Base-by-base conservation (phyloP, 1,140 invertebrate species). In the Aphidius gifuensis region DNA sequence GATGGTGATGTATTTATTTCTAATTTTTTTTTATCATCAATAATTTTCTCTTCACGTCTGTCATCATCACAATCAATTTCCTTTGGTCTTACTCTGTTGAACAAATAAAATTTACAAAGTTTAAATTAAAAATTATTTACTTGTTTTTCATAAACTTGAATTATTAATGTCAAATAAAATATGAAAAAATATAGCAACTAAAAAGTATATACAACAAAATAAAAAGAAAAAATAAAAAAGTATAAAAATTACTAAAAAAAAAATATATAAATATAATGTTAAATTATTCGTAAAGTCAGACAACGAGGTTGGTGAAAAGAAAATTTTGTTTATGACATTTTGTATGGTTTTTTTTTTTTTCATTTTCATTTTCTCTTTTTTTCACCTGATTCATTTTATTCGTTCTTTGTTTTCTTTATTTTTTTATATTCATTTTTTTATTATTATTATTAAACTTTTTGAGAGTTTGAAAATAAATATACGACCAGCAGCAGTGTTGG, bases 21-120 rank as follows among this genome's bases (percentile, higher is more conserved):
- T 51, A 59, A 53, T 49, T 60, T 21, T 53, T 60, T 38, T 58
- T 61, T 16, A 16, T 16, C 16, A 43, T 42, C 23, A 32, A 32
- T 4, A 32, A 32, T 32, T 3, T 8, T 51, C 8, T 51, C 9
- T 3, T 62, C 60, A 9, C 45, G 45, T 4, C 46, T 43, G 9
- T 38, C 40, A 5, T 9, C 51, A 44, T 61, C 11, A 9, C 21
- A 43, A 4, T 23, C 61, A 21, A 60, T 46, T 54, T 72, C 76
- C 60, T 77, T 78, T 47, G 78, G 78, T 42, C 74, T 74, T 65
- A 85, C 77, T 61, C 84, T 85, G 69, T 46, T 66, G 71, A 62
- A 60, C 64, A 67, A 62, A 63, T 64, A 53, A 55, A 50, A 58
- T 16, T 68, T 71, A 32, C 9, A 32, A 3, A 32, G 0, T 32